Conservation (phyloP, 2,113 vertebrate species). For the western clawed frog (Xenopus tropicalis) region DNA sequence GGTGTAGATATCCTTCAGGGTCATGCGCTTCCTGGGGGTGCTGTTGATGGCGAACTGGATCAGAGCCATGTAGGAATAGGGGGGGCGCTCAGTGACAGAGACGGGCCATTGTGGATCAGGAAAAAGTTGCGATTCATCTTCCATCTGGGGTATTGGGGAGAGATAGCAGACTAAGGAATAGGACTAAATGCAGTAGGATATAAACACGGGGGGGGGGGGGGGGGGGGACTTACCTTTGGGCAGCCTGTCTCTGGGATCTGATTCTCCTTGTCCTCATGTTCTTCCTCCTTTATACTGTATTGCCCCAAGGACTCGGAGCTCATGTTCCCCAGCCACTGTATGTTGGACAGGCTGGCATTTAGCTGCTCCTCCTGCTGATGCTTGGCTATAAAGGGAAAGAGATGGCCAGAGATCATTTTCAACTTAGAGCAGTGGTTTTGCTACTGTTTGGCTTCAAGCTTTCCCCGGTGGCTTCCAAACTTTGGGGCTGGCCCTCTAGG, state of each 20-base stretch:
- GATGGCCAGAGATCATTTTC: too few relatives aligned
- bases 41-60: constrained; percentile 98
- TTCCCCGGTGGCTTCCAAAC: too few relatives aligned
- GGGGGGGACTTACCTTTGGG: constrained; percentile 64
- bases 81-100: constrained; percentile 74
- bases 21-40: constrained; percentile 81
- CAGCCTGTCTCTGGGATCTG: constrained; percentile 46
- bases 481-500: too few relatives aligned
- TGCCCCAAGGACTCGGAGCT: constrained; percentile 64
- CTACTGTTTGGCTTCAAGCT: too few relatives aligned
- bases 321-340: constrained; percentile 87
- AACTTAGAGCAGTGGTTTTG: too few relatives aligned
- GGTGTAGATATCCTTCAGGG: constrained; percentile 90
- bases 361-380: constrained; percentile 46
- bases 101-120: constrained; percentile 51
- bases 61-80: constrained; percentile 97
- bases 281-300: constrained; percentile 56
- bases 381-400: background rate
- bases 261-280: constrained; percentile 70
- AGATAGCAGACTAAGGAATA: background rate
- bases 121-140: constrained; percentile 45
- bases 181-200: background rate
- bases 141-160: constrained; percentile 47
- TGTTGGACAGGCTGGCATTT: constrained; percentile 84
- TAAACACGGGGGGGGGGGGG: background rate